phyloP scores from a whole-genome alignment of 2,113 vertebrate species.

The Podarcis raffonei region DNA sequence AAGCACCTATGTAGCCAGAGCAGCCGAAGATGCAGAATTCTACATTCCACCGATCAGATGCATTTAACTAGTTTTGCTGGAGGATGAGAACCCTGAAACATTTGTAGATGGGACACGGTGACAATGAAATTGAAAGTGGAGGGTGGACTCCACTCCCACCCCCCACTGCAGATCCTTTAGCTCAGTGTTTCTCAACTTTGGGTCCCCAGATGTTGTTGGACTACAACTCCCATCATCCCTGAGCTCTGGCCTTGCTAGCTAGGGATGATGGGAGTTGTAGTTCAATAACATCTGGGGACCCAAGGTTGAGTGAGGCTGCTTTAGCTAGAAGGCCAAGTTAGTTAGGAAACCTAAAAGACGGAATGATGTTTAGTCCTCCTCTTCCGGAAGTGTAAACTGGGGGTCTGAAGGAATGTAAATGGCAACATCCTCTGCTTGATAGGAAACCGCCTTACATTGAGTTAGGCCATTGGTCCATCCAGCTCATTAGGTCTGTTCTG shows the following conservation, averaged over 20 bases:
- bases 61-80: background rate
- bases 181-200: no score
- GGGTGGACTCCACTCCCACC: no score
- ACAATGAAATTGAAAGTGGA: background rate
- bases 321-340: background rate
- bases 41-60: no score
- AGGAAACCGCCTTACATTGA: background rate
- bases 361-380: no score
- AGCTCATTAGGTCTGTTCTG: no score
- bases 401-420: background rate
- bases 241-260: no score
- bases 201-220: no score
- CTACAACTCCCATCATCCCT: no score
- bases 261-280: no score
- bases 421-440: background rate
- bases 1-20: background rate
- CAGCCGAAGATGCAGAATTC: background rate
- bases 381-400: background rate
- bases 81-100: background rate
- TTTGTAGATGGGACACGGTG: background rate
- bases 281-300: no score
- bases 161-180: no score
- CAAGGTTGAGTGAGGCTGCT: no score
- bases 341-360: background rate
- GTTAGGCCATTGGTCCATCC: background rate